Base-by-base conservation (phyloP, 2,888 invertebrate species). In the Megastigmus dorsalis region DNA sequence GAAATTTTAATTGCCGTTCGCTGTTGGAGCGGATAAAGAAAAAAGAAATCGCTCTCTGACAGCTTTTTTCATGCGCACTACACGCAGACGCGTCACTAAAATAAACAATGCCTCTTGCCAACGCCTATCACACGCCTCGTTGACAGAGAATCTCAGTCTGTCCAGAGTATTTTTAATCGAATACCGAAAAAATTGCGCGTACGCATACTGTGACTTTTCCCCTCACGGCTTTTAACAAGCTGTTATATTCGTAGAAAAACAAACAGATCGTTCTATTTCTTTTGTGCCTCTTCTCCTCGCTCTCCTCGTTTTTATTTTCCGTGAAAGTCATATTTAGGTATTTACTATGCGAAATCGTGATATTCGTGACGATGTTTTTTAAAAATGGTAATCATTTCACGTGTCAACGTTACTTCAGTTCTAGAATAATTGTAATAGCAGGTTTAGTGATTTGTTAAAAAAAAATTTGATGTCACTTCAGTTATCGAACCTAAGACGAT, bases 101-200 rank as follows among this genome's bases (percentile, higher is more conserved):
- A 71, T 75, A 75, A 75, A 75, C 70, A 75, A 75, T 75, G 43
- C 15, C 45, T 69, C 69, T 69, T 57, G 60, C 73, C 67, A 67
- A 48, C 67, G 62, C 43, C 55, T 71, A 50, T 59, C 66, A 9
- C 48, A 7, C 62, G 30, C 13, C 45, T 13, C 52, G 63, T 69
- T 63, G 74, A 69, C 74, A 63, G 74, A 69, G 33, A 50, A 38
- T 55, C 38, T 50, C 57, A 23, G 26, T 38, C 60, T 63, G 62
- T n/a, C n/a, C 2, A 15, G 57, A 62, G 74, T 74, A 68, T 74
- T 62, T 73, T 60, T 73, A 68, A 68, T 68, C 68, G 28, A 50
- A 54, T 20, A 10, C 52, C 65, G n/a, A n/a, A 65, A 48, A 33
- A n/a, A 48, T 62, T 20, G n/a, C n/a, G n/a, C n/a, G n/a, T n/a